Base-by-base conservation (phyloP, 1,140 invertebrate genomes). In the Brachystomella parvula region DNA sequence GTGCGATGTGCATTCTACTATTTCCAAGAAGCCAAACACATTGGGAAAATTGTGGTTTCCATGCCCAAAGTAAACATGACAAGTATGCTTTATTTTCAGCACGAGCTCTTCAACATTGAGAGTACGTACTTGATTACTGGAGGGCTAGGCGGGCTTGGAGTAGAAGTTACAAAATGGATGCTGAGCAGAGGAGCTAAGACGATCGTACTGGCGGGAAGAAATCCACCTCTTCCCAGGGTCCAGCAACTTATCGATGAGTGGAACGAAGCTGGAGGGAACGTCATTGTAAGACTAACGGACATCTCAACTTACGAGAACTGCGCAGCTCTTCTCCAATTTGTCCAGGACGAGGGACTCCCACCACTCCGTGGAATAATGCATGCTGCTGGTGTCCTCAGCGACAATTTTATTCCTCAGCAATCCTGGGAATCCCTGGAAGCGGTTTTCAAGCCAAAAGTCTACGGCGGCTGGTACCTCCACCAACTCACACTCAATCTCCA, bases 91-190 rank as follows among this genome's bases (percentile, higher is more conserved):
- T 3, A 21, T n/a, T 33, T 67, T 30, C 31, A 31, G 19, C 32
- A 57, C 3, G 21, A 47, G 0, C 29, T 67, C 29, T 67, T 67
- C 35, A 63, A 53, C 29, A 19, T 15, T 1, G 47, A 66, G 12
- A 63, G 57, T 30, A 70, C 65, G 26, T 70, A 70, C 21, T 35
- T 70, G 3, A 67, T 70, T 28, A 67, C 65, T 24, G 69, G 69
- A 24, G 69, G 69, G 1, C 33, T 71, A 6, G 66, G 63, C 0
- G 69, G 69, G 0, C 32, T 71, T 31, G 69, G 69, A 19, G 47
- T 71, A 0, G 60, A 68, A 29, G 61, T 71, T n/a, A 28, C 63
- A 30, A 62, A 71, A 35, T 65, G 61, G 49, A 47, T 71, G 63
- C 21, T 49, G 3, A 33, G 39, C 9, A 21, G 39, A 17, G 69